These are phyloP conservation scores for Pristiophorus japonicus DNA, from an alignment of 2,113 vertebrate genomes.

Conservation along the genomic window DNA sequence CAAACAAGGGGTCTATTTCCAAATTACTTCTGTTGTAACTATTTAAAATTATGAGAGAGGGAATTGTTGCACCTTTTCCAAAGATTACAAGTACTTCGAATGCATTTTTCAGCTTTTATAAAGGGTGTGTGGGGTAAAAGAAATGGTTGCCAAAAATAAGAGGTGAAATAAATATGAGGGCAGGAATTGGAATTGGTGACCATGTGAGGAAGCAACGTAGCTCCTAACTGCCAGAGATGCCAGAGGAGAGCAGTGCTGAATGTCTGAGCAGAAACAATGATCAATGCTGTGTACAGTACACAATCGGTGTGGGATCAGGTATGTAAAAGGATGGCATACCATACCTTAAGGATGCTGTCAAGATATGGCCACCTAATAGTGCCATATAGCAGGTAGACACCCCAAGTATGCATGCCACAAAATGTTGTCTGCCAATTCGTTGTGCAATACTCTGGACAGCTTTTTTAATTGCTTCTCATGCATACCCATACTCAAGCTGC, in stretches of 20 bases:
- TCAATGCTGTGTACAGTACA: no score
- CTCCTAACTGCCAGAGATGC: no score
- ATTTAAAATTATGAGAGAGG: neutral
- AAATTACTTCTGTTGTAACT: neutral
- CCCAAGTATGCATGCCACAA: neutral
- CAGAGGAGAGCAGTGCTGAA: no score
- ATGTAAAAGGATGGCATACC: neutral
- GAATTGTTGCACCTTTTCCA: neutral
- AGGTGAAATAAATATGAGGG: neutral
- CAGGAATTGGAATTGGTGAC: neutral
- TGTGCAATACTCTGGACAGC: neutral
- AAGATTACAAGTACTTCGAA: neutral
- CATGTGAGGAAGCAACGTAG: no score
- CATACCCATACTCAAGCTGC: neutral
- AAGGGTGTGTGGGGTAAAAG: neutral
- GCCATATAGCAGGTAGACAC: neutral
- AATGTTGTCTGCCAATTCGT: neutral
- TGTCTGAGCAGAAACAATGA: no score
- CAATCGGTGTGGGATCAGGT: neutral
- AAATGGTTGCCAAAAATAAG: neutral
- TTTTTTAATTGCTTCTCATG: neutral
- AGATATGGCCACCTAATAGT: neutral
- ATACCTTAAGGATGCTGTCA: neutral
- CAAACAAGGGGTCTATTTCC: neutral
- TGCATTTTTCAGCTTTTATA: neutral